Evolutionary conservation across 1,140 invertebrate species (phyloP).

Genomic region (Hylaeus volcanicus): DNA sequence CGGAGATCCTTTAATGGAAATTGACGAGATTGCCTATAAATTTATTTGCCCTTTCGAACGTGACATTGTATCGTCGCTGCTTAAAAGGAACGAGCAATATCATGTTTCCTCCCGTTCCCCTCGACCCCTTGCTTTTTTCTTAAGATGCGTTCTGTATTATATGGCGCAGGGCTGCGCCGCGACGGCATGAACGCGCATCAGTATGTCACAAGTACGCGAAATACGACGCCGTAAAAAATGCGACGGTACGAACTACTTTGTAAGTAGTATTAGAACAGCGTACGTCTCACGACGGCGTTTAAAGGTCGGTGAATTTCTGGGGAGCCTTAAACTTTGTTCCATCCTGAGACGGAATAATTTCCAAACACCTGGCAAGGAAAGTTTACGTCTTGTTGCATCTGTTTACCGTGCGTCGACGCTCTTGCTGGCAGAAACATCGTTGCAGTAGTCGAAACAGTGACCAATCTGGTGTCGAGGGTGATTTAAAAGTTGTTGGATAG

Average conservation of each 20-base stretch:
- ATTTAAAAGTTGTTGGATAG: too few species aligned
- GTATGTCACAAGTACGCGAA: constrained; percentile 8
- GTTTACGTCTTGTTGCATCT: background rate
- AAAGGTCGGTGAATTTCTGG: background rate
- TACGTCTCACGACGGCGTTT: background rate
- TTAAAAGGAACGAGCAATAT: constrained; percentile 69
- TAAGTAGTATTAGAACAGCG: constrained; percentile 7
- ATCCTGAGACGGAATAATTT: background rate
- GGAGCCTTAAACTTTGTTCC: background rate
- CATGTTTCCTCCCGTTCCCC: constrained; percentile 1
- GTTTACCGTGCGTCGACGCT: background rate
- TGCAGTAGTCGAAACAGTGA: too few species aligned
- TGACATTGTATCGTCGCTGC: constrained; percentile 74
- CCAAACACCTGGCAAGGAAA: too few species aligned
- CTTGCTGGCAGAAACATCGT: background rate
- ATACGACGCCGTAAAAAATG: constrained; percentile 41
- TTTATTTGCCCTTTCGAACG: constrained; percentile 76
- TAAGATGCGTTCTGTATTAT: constrained; percentile 11
- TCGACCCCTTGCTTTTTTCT: constrained; percentile 13
- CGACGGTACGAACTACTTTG: constrained; percentile 27
- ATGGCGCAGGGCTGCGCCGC: background rate
- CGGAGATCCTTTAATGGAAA: constrained; percentile 54
- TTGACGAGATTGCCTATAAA: constrained; percentile 77
- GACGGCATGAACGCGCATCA: constrained; percentile 1
- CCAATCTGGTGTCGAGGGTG: too few species aligned